These are phyloP conservation scores for Oryzias sinensis DNA, from an alignment of 2,797 vertebrate genomes.

Conservation along the genomic window DNA sequence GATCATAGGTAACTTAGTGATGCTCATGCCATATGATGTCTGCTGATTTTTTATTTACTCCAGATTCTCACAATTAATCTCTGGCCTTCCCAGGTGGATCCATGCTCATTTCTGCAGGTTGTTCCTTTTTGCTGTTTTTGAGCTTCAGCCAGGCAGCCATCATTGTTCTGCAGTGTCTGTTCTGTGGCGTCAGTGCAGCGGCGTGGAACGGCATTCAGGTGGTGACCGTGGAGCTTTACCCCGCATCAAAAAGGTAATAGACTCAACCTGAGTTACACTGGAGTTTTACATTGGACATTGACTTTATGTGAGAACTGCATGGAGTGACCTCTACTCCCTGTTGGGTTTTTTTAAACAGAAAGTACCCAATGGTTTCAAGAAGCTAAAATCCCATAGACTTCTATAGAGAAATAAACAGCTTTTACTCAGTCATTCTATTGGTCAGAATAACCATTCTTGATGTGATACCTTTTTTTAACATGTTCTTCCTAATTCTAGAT, in stretches of 20 bases:
- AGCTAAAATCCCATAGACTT: too few species aligned
- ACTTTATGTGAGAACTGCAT: background rate
- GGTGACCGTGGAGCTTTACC: constrained; percentile 94
- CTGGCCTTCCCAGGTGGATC: constrained; percentile 78
- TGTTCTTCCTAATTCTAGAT: too few species aligned
- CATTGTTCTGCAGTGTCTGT: constrained; percentile 94
- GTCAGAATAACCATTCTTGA: too few species aligned
- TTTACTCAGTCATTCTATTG: too few species aligned
- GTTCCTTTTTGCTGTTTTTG: constrained; percentile 92
- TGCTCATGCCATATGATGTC: background rate
- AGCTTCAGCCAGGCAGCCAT: constrained; percentile 91
- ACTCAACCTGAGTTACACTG: background rate
- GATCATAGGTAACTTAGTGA: constrained; percentile 86
- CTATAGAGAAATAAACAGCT: too few species aligned
- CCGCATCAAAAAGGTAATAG: constrained; percentile 87
- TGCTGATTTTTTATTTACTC: background rate
- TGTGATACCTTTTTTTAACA: too few species aligned
- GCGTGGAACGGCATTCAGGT: constrained; percentile 97
- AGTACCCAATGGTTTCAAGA: too few species aligned
- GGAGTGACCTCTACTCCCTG: too few species aligned
- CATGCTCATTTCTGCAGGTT: constrained; percentile 92
- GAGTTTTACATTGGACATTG: background rate
- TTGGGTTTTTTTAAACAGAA: too few species aligned
- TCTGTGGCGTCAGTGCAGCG: constrained; percentile 90
- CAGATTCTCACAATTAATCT: background rate